Conservation (phyloP, 1,140 invertebrate genomes). For the Magallana angulata region DNA sequence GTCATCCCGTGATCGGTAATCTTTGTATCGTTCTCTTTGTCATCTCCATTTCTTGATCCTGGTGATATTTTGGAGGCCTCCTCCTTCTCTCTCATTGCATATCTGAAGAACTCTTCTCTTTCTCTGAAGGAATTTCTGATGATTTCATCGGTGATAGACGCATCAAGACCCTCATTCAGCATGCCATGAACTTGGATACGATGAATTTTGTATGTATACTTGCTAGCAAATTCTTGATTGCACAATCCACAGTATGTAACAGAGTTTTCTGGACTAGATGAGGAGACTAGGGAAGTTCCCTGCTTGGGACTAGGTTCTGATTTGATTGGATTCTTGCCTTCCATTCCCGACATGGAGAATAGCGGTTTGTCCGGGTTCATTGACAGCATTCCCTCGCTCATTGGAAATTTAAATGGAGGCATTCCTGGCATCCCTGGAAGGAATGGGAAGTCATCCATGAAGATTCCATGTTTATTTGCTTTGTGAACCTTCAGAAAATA, state of each 20-base stretch:
- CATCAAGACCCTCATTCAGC: slow-evolving; percentile 67
- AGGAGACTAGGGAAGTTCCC: slow-evolving; percentile 60
- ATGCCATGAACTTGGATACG: slow-evolving; percentile 76
- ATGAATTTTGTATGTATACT: slow-evolving; percentile 76
- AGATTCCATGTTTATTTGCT: slow-evolving; percentile 83
- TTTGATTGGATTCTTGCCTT: slow-evolving; percentile 53
- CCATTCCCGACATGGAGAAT: slow-evolving; percentile 48
- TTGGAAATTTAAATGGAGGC: slow-evolving; percentile 56
- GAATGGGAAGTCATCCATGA: slow-evolving; percentile 64
- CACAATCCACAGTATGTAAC: slow-evolving; percentile 75
- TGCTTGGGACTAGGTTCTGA: slow-evolving; percentile 66
- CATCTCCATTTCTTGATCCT: slow-evolving; percentile 58
- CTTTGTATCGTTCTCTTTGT: slow-evolving; percentile 55
- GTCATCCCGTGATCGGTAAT: slow-evolving; percentile 66
- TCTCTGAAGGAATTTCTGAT: slow-evolving; percentile 56
- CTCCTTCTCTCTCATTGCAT: slow-evolving; percentile 55
- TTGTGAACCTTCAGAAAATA: slow-evolving; percentile 83
- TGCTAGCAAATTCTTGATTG: slow-evolving; percentile 76
- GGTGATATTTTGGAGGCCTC: slow-evolving; percentile 59
- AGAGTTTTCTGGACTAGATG: slow-evolving; percentile 60
- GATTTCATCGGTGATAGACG: slow-evolving; percentile 57
- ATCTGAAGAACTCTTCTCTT: slow-evolving; percentile 51
- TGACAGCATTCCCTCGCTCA: slow-evolving; percentile 53
- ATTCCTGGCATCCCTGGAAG: slow-evolving; percentile 59
- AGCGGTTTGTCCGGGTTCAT: slow-evolving; percentile 60